A percentile compares a stretch with the other conserved stretches of the same genome.
Evolutionary conservation across 2,113 vertebrate species (phyloP).

Genomic region (Trogon surrucura): DNA sequence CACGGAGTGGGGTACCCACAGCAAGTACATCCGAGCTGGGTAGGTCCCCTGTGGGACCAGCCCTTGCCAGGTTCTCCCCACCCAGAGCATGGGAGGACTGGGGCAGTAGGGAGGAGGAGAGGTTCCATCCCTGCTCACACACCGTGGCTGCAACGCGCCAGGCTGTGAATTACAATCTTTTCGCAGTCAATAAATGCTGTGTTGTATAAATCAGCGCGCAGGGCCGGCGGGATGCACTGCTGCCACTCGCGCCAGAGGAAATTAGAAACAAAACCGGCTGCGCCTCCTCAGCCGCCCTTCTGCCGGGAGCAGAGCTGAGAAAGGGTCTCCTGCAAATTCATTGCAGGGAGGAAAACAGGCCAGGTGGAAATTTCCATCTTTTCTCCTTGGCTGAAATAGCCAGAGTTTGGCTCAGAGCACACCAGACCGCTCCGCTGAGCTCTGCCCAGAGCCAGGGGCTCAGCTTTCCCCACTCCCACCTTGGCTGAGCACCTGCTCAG

Average conservation of each 20-base stretch:
- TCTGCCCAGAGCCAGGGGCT: neutral
- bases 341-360: neutral
- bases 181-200: neutral
- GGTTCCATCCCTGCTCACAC: fast-evolving
- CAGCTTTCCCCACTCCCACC: neutral
- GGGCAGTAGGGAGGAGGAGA: neutral
- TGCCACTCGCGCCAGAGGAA: neutral
- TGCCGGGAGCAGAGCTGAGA: neutral
- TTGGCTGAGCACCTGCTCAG: neutral
- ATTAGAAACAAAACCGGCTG: neutral
- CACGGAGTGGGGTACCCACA: too few relatives aligned
- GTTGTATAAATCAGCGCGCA: neutral
- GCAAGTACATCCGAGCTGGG: neutral
- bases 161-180: conserved; percentile 9
- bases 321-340: neutral
- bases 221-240: neutral
- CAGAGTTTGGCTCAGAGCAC: neutral
- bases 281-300: neutral
- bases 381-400: neutral
- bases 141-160: neutral
- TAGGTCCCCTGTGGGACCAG: neutral
- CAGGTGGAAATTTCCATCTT: conserved; percentile 42
- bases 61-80: neutral
- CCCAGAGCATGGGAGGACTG: fast-evolving
- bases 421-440: neutral